These are phyloP conservation scores for Coptodon bakossiorum DNA, from an alignment of 2,113 vertebrate genomes.

Conservation along the genomic window DNA sequence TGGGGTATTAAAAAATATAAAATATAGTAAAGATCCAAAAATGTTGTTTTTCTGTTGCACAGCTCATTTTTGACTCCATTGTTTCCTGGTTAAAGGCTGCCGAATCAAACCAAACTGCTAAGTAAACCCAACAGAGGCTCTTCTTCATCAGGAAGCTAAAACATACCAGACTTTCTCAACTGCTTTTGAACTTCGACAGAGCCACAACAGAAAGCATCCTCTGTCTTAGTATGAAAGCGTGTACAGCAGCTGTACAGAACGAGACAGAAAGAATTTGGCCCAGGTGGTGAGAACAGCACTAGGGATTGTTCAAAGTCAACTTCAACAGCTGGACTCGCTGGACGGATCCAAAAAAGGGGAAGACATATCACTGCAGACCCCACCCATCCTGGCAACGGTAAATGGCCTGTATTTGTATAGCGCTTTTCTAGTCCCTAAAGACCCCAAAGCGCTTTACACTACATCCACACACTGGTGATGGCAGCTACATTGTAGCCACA, in stretches of 20 bases:
- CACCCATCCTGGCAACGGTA: not conserved
- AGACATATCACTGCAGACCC: not conserved
- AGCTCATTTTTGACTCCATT: not conserved
- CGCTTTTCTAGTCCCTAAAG: too few species aligned
- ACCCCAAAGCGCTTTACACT: too few species aligned
- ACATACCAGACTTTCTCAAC: accelerated
- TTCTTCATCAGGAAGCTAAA: accelerated
- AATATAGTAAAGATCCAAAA: not conserved
- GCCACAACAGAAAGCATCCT: accelerated
- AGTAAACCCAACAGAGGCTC: not conserved
- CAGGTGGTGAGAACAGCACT: not conserved
- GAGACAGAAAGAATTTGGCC: accelerated
- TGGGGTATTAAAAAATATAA: accelerated
- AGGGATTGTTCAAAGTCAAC: not conserved
- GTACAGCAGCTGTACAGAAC: accelerated
- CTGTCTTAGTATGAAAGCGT: accelerated
- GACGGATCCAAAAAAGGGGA: not conserved
- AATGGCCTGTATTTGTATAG: too few species aligned
- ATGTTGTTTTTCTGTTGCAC: accelerated
- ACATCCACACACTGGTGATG: too few species aligned
- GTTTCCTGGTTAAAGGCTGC: accelerated
- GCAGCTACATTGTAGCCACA: too few species aligned
- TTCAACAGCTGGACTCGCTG: accelerated
- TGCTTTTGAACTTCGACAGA: accelerated
- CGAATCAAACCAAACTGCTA: accelerated